Conservation (phyloP, 2,888 invertebrate species). For the Megastigmus dorsalis region DNA sequence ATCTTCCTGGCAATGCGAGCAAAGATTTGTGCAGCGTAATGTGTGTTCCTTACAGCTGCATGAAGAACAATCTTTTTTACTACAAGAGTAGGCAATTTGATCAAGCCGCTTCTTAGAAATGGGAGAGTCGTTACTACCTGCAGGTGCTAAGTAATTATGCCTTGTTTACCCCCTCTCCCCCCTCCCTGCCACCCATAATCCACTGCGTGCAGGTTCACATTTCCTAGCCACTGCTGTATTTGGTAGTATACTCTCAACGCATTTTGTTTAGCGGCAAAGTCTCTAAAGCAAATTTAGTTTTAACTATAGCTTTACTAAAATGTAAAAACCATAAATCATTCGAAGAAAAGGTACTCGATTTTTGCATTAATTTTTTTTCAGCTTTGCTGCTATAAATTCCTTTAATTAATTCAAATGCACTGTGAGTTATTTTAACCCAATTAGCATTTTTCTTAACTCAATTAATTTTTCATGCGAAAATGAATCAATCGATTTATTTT, state of each 20-base stretch:
- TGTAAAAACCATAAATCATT: not conserved
- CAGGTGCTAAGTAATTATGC: conserved; percentile 51
- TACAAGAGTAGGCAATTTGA: conserved; percentile 45
- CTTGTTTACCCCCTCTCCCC: too few relatives aligned
- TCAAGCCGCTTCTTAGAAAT: conserved; percentile 56
- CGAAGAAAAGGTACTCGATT: not conserved
- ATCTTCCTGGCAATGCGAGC: conserved; percentile 56
- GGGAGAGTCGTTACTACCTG: conserved; percentile 55
- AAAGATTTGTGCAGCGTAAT: conserved; percentile 55
- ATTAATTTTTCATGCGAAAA: not conserved
- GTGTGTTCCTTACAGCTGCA: conserved; percentile 54
- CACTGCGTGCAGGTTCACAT: conserved; percentile 51
- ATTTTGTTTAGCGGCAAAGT: conserved; percentile 57
- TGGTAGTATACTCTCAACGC: conserved; percentile 57
- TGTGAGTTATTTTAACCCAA: not conserved
- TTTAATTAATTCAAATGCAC: not conserved
- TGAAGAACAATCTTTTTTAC: conserved; percentile 53
- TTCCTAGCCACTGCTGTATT: conserved; percentile 58
- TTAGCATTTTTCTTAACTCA: not conserved
- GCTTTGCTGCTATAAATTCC: not conserved
- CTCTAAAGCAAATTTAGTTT: conserved; percentile 55
- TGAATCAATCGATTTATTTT: conserved; percentile 50
- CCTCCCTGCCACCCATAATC: conserved; percentile 58
- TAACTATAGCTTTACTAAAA: conserved; percentile 54
- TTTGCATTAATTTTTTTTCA: not conserved